phyloP scores from a whole-genome alignment of 2,888 invertebrate genomes.

The Liopterus haemorrhoidalis region DNA sequence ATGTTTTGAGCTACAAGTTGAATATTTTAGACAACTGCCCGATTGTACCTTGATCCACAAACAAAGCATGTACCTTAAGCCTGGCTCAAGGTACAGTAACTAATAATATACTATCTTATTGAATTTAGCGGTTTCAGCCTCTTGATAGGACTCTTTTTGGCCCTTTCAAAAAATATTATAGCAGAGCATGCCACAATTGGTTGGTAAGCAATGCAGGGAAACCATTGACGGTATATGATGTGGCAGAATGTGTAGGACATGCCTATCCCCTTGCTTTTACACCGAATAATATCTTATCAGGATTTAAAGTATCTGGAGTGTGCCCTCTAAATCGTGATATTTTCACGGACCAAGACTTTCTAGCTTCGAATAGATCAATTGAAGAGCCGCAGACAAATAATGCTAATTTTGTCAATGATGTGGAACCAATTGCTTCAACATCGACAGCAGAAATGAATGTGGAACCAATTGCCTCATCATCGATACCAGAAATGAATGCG shows the following conservation, averaged over 20 bases:
- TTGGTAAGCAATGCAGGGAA: conserved; percentile 34
- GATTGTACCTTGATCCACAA: no score
- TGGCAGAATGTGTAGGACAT: conserved; percentile 26
- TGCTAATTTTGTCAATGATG: no score
- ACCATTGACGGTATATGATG: conserved; percentile 36
- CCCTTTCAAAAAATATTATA: conserved; percentile 27
- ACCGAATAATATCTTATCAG: conserved; percentile 31
- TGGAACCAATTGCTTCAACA: no score
- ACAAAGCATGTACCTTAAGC: no score
- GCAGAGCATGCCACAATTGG: conserved; percentile 34
- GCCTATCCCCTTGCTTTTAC: conserved; percentile 29
- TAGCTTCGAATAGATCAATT: conserved; percentile 7
- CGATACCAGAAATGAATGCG: no score
- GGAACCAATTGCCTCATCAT: no score
- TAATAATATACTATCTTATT: no score
- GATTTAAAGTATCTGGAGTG: conserved; percentile 32
- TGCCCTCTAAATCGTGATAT: conserved; percentile 25
- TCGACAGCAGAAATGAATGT: no score
- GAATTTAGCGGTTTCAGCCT: no score
- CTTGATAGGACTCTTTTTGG: conserved; percentile 32
- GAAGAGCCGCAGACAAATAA: conserved; percentile 7
- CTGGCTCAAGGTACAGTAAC: no score
- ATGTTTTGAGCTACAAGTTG: no score
- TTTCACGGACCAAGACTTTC: conserved; percentile 6
- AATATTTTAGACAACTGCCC: no score